These are phyloP conservation scores for Drosophila greeni DNA, from an alignment of 2,888 invertebrate genomes.

Conservation along the genomic window DNA sequence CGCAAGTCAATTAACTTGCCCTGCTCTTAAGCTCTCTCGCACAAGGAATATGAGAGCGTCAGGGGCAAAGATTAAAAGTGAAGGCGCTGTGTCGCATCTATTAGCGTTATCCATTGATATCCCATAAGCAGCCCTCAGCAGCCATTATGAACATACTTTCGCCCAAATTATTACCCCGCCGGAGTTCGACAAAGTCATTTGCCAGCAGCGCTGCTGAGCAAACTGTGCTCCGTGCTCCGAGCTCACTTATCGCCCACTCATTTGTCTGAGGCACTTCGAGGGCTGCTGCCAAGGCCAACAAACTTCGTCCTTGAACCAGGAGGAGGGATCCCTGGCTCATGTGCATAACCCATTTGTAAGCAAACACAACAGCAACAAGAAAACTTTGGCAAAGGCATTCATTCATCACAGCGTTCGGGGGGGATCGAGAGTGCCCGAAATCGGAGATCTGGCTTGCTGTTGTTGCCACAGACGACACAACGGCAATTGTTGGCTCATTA, in stretches of 20 bases:
- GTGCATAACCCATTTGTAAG: constrained; percentile 52
- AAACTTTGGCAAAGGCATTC: constrained; percentile 42
- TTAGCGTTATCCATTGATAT: constrained; percentile 38
- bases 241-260: constrained; percentile 63
- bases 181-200: constrained; percentile 46
- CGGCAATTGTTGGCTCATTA: constrained; percentile 71
- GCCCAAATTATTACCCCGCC: constrained; percentile 32
- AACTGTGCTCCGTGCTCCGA: constrained; percentile 23
- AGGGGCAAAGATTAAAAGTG: constrained; percentile 20
- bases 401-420: constrained; percentile 47
- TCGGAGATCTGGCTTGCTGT: constrained; percentile 37
- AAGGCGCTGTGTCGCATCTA: constrained; percentile 15
- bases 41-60: background rate
- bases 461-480: constrained; percentile 44
- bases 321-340: constrained; percentile 16
- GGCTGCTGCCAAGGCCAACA: constrained; percentile 57
- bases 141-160: constrained; percentile 33
- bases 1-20: constrained; percentile 4
- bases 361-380: constrained; percentile 37
- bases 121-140: constrained; percentile 25
- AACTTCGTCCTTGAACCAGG: constrained; percentile 67
- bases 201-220: constrained; percentile 29
- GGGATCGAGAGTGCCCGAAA: constrained; percentile 24
- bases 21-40: background rate
- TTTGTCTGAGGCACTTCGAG: constrained; percentile 47